Evolutionary conservation across 1,140 invertebrate species (phyloP).

Genomic region (Camponotus vicinus): DNA sequence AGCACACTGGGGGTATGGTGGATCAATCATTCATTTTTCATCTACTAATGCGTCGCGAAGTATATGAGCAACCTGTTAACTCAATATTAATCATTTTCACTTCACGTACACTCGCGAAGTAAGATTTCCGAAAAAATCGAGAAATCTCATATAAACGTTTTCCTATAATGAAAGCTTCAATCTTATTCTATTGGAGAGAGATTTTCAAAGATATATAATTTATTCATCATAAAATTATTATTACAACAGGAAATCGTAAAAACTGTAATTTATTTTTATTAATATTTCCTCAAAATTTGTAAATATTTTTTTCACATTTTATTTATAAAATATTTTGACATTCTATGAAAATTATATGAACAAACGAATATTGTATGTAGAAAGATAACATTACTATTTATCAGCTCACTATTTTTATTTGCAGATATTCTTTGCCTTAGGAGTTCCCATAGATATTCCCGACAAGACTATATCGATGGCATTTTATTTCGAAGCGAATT

Average conservation of each 20-base stretch:
- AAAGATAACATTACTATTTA: neutral
- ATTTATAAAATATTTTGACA: neutral
- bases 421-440: constrained; percentile 84
- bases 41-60: constrained; percentile 53
- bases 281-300: neutral
- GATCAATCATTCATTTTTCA: constrained; percentile 76
- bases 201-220: neutral
- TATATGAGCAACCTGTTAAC: constrained; percentile 7
- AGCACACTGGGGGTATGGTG: constrained; percentile 80
- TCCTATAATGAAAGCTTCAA: neutral
- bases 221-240: neutral
- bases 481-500: constrained; percentile 85
- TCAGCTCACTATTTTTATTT: constrained; percentile 11
- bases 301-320: neutral
- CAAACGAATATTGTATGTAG: neutral
- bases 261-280: neutral
- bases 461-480: constrained; percentile 83
- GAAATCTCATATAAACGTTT: neutral
- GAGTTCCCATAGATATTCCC: constrained; percentile 82
- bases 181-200: neutral
- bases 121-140: neutral
- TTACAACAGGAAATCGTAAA: neutral
- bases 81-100: constrained; percentile 40
- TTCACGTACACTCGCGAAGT: constrained; percentile 3
- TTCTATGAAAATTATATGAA: neutral